Evolutionary conservation across 2,797 vertebrate species (phyloP).

Genomic region (Staurois parvus): DNA sequence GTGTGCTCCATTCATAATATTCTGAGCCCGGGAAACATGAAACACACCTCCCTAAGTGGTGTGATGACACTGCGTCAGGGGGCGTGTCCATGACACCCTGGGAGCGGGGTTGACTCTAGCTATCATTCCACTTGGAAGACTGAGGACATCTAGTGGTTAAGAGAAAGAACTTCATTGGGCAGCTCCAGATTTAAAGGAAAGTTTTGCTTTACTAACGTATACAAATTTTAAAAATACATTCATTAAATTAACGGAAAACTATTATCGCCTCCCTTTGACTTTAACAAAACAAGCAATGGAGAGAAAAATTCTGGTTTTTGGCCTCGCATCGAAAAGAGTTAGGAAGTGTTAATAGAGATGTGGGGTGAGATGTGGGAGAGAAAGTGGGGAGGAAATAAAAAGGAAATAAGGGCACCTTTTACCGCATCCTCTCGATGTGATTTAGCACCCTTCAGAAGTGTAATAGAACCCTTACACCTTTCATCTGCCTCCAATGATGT

Average conservation of each 20-base stretch:
- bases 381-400: constrained; percentile 1
- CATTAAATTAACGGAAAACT: no score
- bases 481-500: constrained; percentile 8
- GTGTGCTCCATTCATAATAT: no score
- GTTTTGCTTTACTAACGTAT: no score
- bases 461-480: constrained; percentile 28
- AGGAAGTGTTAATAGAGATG: not conserved
- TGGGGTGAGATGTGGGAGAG: no score
- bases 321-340: not conserved
- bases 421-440: constrained; percentile 6
- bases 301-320: no score
- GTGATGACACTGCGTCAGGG: no score
- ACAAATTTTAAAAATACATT: no score
- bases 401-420: constrained; percentile 25
- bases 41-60: no score
- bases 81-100: not conserved
- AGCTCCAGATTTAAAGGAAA: no score
- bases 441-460: constrained; percentile 43
- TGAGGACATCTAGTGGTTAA: not conserved
- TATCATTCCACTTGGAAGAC: not conserved
- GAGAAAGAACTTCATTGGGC: not conserved
- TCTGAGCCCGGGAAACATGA: no score
- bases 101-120: not conserved
- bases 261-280: no score
- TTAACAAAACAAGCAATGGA: no score